Evolutionary conservation across 2,113 vertebrate species (phyloP), one percentile per base, ranked within the genome.

Genomic region (Reinhardtius hippoglossoides): DNA sequence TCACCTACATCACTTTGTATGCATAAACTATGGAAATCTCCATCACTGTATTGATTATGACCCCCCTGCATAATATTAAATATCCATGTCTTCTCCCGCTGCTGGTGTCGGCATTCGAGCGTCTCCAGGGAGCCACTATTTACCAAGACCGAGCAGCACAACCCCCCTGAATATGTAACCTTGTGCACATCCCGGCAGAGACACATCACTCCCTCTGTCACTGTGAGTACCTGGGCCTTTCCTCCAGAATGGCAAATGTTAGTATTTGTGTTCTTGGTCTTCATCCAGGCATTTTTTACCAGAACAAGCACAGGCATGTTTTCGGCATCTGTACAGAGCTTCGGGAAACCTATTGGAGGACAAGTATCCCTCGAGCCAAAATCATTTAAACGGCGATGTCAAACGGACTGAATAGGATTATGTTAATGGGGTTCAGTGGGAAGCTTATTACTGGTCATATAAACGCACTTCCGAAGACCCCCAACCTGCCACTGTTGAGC

Each of bases 11-110:
- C 23, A 71, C 27, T 71, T 65, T 76, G 57, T 64, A 1, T 44
- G 6, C 13, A 80, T 71, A 37, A 63, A 60, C 4, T 0, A 57
- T 31, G 9, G 37, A 61, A 55, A 46, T 4, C 7, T 65, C 23
- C 37, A 66, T 80, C 16, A 15, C 46, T 9, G 15, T 78, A 82
- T 74, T 70, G 82, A 86, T 76, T 78, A 78, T 69, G 42, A 23
- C 18, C 20, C 16, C 14, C 35, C 21, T 74, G 66, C 54, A 66
- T 72, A 37, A 26, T 73, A 77, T 89, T 65, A 79, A 78, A 80
- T 73, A 80, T 71, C 24, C 71, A 70, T 70, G 59, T 59, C n/a
- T 55, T 61, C 18, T 74, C 50, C 72, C 18, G 2, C 31, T 56
- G 35, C 75, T 46, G 24, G 54, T 56, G 61, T 74, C 16, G 78